phyloP scores from a whole-genome alignment of 2,888 invertebrate species.

The Teleiodes luculella region DNA sequence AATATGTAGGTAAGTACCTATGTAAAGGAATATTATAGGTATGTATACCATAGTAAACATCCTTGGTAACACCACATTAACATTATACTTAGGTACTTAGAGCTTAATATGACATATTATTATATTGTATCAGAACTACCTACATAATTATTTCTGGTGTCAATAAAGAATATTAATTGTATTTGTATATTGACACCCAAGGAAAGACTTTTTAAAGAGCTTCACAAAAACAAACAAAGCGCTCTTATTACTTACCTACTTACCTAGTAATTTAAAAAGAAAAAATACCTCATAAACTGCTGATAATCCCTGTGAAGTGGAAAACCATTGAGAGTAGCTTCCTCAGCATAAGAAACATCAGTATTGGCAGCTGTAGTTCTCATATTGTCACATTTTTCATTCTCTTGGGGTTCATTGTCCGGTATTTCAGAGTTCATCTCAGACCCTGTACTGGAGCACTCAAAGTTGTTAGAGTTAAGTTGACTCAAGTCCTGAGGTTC shows the following conservation, averaged over 20 bases:
- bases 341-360: neutral
- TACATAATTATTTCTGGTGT: no score
- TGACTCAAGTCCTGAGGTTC: constrained; percentile 7
- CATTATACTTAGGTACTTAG: no score
- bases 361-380: neutral
- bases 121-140: no score
- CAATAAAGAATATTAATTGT: no score
- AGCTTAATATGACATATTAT: no score
- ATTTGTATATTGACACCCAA: no score
- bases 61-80: no score
- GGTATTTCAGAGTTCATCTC: constrained; percentile 46
- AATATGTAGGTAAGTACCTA: no score
- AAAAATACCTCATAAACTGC: constrained; percentile 53
- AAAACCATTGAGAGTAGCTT: neutral
- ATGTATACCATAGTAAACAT: no score
- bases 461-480: constrained; percentile 26
- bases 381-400: neutral
- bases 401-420: constrained; percentile 5
- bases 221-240: no score
- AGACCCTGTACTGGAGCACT: constrained; percentile 46
- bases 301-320: neutral
- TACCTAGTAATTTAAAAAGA: neutral
- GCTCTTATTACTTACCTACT: neutral
- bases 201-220: no score
- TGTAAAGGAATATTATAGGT: no score